phyloP scores from a whole-genome alignment of 2,113 vertebrate species.

The Columba livia region DNA sequence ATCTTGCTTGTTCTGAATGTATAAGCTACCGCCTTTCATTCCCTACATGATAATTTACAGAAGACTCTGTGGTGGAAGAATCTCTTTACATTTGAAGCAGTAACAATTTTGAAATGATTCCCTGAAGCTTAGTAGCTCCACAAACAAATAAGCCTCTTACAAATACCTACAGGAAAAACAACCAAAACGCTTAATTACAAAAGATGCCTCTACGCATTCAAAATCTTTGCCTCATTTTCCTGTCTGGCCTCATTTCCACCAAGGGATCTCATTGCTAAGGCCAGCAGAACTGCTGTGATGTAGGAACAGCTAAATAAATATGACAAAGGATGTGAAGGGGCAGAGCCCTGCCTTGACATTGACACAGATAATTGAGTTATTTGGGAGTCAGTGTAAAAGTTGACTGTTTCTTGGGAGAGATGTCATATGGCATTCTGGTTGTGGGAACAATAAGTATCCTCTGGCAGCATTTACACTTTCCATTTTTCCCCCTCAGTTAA shows the following conservation, averaged over 20 bases:
- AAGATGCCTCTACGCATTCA: not conserved
- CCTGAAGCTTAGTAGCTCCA: constrained; percentile 8
- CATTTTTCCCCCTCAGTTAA: not conserved
- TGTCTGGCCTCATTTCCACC: constrained; percentile 45
- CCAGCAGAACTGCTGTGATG: not conserved
- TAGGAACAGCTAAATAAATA: constrained; percentile 1
- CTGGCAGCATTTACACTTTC: not conserved
- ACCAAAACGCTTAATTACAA: constrained; percentile 3
- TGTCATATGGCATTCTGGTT: not conserved
- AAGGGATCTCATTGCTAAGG: constrained; percentile 17
- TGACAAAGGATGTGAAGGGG: constrained; percentile 9
- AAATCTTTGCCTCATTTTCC: constrained; percentile 31
- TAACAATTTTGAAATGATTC: not conserved
- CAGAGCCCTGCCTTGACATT: constrained; percentile 31
- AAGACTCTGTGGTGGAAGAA: not conserved
- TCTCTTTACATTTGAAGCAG: not conserved
- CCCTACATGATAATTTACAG: not conserved
- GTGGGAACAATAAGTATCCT: not conserved
- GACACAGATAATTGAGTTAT: constrained; percentile 48
- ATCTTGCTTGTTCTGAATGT: not conserved
- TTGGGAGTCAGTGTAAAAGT: constrained; percentile 44
- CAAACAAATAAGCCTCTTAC: not conserved
- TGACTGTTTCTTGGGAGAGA: constrained; percentile 5
- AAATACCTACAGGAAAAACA: constrained; percentile 25
- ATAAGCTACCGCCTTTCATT: not conserved